These are phyloP conservation scores for Catamblyrhynchus diadema DNA, from an alignment of 2,797 vertebrate species.

Conservation along the genomic window DNA sequence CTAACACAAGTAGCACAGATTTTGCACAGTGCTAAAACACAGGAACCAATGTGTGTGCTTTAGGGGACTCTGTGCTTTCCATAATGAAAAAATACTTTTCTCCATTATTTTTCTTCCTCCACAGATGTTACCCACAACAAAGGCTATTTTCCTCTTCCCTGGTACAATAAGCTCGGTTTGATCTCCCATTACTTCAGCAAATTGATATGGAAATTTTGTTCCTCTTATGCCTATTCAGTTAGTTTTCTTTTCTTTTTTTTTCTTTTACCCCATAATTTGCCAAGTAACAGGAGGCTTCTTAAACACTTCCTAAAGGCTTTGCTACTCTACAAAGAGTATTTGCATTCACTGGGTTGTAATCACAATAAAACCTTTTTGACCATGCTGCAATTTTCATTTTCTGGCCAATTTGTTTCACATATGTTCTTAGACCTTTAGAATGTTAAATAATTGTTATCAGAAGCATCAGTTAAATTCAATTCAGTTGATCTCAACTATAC, in stretches of 20 bases:
- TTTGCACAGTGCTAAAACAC: not conserved
- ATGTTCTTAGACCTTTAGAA: slow-evolving; percentile 11
- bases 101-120: not conserved
- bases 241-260: not conserved
- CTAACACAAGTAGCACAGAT: not conserved
- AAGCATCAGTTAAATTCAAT: not conserved
- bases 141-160: not conserved
- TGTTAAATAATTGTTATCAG: slow-evolving; percentile 27
- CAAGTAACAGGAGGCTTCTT: not conserved
- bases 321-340: not conserved
- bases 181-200: not conserved
- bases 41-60: not conserved
- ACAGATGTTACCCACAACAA: not conserved
- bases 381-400: slow-evolving; percentile 34
- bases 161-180: slow-evolving; percentile 16
- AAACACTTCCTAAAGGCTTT: slow-evolving; percentile 1
- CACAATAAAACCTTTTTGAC: slow-evolving; percentile 5
- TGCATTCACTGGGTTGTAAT: not conserved
- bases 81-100: not conserved
- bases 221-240: not conserved
- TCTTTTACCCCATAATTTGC: not conserved
- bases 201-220: slow-evolving; percentile 38
- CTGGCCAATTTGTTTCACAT: slow-evolving; percentile 27
- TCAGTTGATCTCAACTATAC: not conserved
- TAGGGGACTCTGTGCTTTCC: not conserved